phyloP scores from a whole-genome alignment of 2,113 vertebrate genomes.

The Phalacrocorax aristotelis region DNA sequence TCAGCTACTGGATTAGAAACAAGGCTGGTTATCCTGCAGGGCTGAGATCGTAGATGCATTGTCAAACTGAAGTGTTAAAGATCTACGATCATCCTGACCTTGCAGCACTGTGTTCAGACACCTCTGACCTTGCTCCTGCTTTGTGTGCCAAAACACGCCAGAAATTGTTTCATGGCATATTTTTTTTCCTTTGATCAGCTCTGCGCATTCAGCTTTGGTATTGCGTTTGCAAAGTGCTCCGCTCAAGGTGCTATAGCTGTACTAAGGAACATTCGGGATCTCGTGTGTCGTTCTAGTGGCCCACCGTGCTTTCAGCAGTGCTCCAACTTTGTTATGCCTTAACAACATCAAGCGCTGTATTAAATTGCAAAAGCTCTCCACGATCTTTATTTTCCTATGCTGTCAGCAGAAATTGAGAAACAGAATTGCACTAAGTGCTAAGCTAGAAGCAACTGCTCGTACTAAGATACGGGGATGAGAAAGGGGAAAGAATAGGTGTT shows the following conservation, averaged over 20 bases:
- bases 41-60: not conserved
- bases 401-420: not conserved
- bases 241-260: not conserved
- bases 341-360: not conserved
- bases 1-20: not conserved
- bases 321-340: rapidly evolving
- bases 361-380: not conserved
- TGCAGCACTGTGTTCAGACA: not conserved
- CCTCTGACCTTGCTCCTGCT: not conserved
- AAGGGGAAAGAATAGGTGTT: not conserved
- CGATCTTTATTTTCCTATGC: not conserved
- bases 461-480: rapidly evolving
- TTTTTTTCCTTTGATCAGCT: not conserved
- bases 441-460: not conserved
- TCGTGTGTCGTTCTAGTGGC: rapidly evolving
- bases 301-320: not conserved
- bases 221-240: not conserved
- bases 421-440: not conserved
- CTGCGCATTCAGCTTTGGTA: not conserved
- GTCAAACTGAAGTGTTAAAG: not conserved
- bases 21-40: not conserved
- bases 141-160: not conserved
- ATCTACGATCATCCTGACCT: not conserved
- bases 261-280: not conserved
- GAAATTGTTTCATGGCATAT: not conserved